Base-by-base conservation (phyloP, 2,888 invertebrate species). In the Silvanus unidentatus region DNA sequence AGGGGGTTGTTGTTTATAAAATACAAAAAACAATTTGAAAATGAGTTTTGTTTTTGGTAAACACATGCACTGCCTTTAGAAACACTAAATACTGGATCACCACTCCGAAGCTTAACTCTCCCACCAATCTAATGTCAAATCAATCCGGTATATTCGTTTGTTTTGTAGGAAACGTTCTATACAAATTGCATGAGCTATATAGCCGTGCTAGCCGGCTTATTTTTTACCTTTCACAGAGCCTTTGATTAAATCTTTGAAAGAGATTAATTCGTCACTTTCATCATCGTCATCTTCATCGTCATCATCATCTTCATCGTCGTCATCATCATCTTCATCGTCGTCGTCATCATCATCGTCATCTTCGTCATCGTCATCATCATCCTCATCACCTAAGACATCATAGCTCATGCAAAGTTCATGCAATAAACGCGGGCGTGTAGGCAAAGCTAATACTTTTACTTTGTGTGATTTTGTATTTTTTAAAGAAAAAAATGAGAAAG, bases 321-420 rank as follows among this genome's bases (percentile, higher is more conserved):
- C 65, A 46, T 70, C 67, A 47, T 71, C 71, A 10, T 72, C 68
- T 40, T 69, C 68, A 41, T 73, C 64, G 3, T 73, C 66, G 39
- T 73, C 74, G 50, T 75, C 73, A n/a, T 77, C 73, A 16, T 78
- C 74, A 2, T 78, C 76, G 50, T 77, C 71, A 44, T 75, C 73
- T 48, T 76, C 73, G 43, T 77, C 67, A 39, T 71, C 66, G 48
- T 29, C 35, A 13, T 72, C 68, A 15, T 73, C 70, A 1, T 73
- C 71, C 30, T 65, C 70, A 46, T 75, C 72, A 57, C 74, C 70
- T 70, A 66, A 59, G 68, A 69, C 66, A 70, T 69, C 59, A 69
- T 62, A 65, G 65, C 66, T 68, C 70, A 70, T 71, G 70, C 70
- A 58, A 68, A 63, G 66, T 57, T 57, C 68, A 69, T 69, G 69